Base-by-base conservation (phyloP, 2,113 vertebrate species). In the Tychaedon coryphoeus region DNA sequence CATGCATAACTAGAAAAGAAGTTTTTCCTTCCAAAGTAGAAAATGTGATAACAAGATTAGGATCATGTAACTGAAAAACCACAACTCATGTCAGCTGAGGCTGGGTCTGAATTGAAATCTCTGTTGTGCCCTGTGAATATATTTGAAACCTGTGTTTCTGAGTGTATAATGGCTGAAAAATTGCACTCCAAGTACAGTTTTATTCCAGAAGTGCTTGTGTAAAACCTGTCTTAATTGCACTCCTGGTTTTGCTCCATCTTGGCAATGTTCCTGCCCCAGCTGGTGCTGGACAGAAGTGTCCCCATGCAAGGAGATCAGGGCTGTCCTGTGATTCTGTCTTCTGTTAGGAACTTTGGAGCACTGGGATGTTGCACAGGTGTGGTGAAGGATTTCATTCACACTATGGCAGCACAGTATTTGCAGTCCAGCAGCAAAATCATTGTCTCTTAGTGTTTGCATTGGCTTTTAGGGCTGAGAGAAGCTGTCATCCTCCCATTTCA, bases 11-110 rank as follows among this genome's bases (percentile, higher is more conserved):
- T 58, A 48, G 58, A 48, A 54, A 61, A 53, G 2, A 19, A 23
- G 19, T 45, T 87, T 51, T 58, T 31, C 34, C 19, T 61, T 82
- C 34, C 20, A 19, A 53, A 85, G 26, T 3, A 45, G 47, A 73
- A 50, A 65, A 61, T 22, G 9, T 17, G 29, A 4, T 70, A 74
- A 77, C n/a, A 65, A 48, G n/a, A 61, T 29, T 51, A 65, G 50
- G 73, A 60, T 77, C 51, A 3, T 8, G 2, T 65, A 66, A 43
- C 42, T 57, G 40, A 33, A 77, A 88, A 85, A 33, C 8, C 8
- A 13, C 0, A 0, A 36, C 15, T 88, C 1, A 0, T 42, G n/a
- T 58, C 53, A 75, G 34, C 62, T 86, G 48, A 45, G 33, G 25
- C 53, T 53, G 48, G 19, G 48, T 50, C 42, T 48, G 33, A 62